A percentile compares a stretch with the other conserved stretches of the same genome.
Evolutionary conservation across 2,888 invertebrate species (phyloP).

Genomic region (Petrolisthes cinctipes): DNA sequence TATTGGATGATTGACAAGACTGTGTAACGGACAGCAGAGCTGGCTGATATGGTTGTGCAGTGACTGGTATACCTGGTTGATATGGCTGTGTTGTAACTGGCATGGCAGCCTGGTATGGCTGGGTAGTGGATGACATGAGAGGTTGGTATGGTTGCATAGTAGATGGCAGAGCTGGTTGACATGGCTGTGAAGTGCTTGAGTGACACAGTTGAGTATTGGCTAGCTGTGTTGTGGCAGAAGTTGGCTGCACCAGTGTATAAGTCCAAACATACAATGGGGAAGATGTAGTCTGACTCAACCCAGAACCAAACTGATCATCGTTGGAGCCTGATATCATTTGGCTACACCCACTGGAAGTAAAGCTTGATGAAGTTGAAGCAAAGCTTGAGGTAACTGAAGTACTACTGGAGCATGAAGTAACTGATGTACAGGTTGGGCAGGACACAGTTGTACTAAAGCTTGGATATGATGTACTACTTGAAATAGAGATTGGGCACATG

Average conservation of each 20-base stretch:
- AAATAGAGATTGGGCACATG: too few species aligned
- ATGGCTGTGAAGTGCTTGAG: too few species aligned
- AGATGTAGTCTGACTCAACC: slow-evolving; percentile 19
- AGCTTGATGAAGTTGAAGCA: background rate
- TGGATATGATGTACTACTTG: too few species aligned
- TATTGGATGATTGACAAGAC: background rate
- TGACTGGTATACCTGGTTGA: background rate
- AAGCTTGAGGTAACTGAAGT: background rate
- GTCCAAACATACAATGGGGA: slow-evolving; percentile 51
- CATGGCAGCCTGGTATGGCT: background rate
- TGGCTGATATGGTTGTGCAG: background rate
- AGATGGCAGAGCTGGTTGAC: background rate
- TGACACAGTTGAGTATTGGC: background rate
- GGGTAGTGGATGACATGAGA: background rate
- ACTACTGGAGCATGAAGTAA: background rate
- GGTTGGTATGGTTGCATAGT: background rate
- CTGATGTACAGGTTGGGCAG: background rate
- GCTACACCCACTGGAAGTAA: too few species aligned
- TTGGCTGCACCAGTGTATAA: slow-evolving; percentile 46
- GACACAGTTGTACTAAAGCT: background rate
- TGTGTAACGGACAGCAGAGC: background rate
- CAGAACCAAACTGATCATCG: background rate
- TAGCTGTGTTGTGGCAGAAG: background rate
- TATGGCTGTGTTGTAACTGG: background rate
- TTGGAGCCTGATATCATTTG: too few species aligned